Conservation (phyloP, 2,797 vertebrate genomes). For the Synaphobranchus kaupii region DNA sequence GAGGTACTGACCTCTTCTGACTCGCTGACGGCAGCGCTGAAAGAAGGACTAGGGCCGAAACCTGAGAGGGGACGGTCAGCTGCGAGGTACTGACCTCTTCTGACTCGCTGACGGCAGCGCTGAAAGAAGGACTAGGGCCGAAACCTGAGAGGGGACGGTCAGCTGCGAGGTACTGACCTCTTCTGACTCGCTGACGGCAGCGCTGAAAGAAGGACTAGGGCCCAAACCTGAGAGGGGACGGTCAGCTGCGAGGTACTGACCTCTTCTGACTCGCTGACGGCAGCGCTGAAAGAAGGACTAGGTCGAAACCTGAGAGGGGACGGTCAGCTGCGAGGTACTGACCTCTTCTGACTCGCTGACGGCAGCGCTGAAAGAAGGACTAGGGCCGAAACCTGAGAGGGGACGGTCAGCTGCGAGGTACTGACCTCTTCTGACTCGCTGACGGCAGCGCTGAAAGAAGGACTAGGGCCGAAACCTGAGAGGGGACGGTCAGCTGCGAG, state of each 20-base stretch:
- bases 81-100: not conserved
- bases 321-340: not conserved
- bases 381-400: constrained; percentile 22
- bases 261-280: not conserved
- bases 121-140: constrained; percentile 12
- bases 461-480: constrained; percentile 23
- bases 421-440: not conserved
- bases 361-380: constrained; percentile 2
- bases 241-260: not conserved
- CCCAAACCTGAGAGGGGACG: constrained; percentile 26
- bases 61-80: constrained; percentile 13
- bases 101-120: not conserved
- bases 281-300: constrained; percentile 6
- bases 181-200: not conserved
- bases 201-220: constrained; percentile 9
- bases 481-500: not conserved
- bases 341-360: not conserved
- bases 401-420: not conserved
- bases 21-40: not conserved
- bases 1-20: not conserved
- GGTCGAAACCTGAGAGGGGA: constrained; percentile 25
- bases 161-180: not conserved
- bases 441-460: not conserved
- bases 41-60: constrained; percentile 23
- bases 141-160: constrained; percentile 26